Base-by-base conservation (phyloP, 1,140 invertebrate species). In the Apocrypta bakeri region DNA sequence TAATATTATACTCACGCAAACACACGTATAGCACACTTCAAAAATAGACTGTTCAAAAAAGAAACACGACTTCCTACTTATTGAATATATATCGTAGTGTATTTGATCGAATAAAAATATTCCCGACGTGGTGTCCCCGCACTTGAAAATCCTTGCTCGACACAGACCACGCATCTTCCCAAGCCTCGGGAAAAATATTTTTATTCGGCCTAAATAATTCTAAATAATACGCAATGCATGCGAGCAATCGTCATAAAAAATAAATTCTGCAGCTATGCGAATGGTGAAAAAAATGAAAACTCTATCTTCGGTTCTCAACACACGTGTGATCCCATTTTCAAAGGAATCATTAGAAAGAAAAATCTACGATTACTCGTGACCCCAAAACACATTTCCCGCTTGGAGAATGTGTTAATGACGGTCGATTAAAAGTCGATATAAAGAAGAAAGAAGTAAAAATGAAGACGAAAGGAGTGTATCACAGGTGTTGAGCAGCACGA, bases 401-500 rank as follows among this genome's bases (percentile, higher is more conserved):
- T n/a, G n/a, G n/a, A n/a, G n/a, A n/a, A n/a, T n/a, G n/a, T n/a
- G n/a, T n/a, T n/a, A n/a, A n/a, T n/a, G n/a, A n/a, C n/a, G n/a
- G n/a, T n/a, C n/a, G n/a, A n/a, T n/a, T n/a, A n/a, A n/a, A n/a
- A n/a, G n/a, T n/a, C n/a, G n/a, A n/a, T n/a, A n/a, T n/a, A n/a
- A n/a, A n/a, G n/a, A n/a, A n/a, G n/a, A n/a, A n/a, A n/a, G n/a
- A n/a, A n/a, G n/a, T n/a, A n/a, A n/a, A n/a, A n/a, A n/a, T n/a
- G n/a, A n/a, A n/a, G n/a, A n/a, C n/a, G n/a, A n/a, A n/a, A n/a
- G n/a, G n/a, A n/a, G n/a, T n/a, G n/a, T n/a, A n/a, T n/a, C 68
- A 37, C 68, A 71, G 68, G 17, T 71, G 68, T 37, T n/a, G 27
- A 68, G 66, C 66, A n/a, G 56, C n/a, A 37, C 2, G 56, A 61